Base-by-base conservation (phyloP, 2,113 vertebrate genomes). In the Danionella cerebrum region DNA sequence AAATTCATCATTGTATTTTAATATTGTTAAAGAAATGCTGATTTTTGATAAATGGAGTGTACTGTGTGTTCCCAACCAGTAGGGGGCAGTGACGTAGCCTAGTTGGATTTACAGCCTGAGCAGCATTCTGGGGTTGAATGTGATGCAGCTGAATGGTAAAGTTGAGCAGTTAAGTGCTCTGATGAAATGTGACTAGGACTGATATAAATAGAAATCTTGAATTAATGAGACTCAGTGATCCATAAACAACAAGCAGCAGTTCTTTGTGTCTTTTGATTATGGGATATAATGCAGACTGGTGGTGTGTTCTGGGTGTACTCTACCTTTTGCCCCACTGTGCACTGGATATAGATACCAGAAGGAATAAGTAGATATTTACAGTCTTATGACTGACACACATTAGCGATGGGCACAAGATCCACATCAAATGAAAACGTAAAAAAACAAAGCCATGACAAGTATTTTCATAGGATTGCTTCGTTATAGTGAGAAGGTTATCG, bases 161-260 rank as follows among this genome's bases (percentile, higher is more conserved):
- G 33, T 53, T 65, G 47, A 60, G 60, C 42, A 41, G 51, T 67
- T 69, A 60, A 69, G 68, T 54, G 59, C 52, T 72, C 63, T 66
- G 71, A 78, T 80, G 67, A 33, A 39, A 69, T 68, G 67, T 78
- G 75, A 73, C 69, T 45, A 35, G 57, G 14, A 36, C 42, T 22
- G 41, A 69, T 47, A 65, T 51, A 57, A 41, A 57, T 64, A 64
- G 36, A 69, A 54, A 65, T 27, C 18, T 65, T 71, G 65, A 67
- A 74, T 78, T 41, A 71, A 42, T 38, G 24, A 25, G 36, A 12
- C 13, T 65, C 12, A 39, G 38, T 55, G 36, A 53, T 19, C 18
- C 44, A 9, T 21, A 36, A 4, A 16, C 19, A 24, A 33, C n/a
- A 21, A 13, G 44, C 39, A 41, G 6, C 38, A 4, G 21, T 10